These are phyloP conservation scores for Melipona quadrifasciata DNA, from an alignment of 1,140 invertebrate species.

Conservation along the genomic window DNA sequence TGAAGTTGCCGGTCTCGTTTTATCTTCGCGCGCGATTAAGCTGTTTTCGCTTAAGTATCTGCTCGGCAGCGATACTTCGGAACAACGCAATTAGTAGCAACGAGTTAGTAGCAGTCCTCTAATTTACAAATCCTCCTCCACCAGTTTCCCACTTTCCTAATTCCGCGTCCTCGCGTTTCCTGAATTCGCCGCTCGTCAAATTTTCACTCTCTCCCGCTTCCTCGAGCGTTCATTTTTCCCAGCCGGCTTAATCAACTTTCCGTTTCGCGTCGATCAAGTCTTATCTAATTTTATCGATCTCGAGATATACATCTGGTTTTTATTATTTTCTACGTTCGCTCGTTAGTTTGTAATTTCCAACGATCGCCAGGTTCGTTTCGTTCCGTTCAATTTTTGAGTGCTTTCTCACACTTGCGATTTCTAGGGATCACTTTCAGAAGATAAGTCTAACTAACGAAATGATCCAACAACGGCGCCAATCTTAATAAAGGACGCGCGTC, in stretches of 20 bases:
- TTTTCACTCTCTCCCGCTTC: background rate
- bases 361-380: too few species aligned
- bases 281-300: background rate
- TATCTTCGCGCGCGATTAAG: slow-evolving; percentile 20
- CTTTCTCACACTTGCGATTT: background rate
- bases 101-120: background rate
- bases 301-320: too few species aligned
- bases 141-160: background rate
- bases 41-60: background rate
- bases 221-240: background rate
- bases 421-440: background rate
- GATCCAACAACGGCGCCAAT: background rate
- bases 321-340: too few species aligned
- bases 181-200: background rate
- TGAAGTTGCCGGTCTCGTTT: slow-evolving; percentile 19
- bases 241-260: background rate
- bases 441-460: background rate
- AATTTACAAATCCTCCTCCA: slow-evolving; percentile 19
- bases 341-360: too few species aligned
- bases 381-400: too few species aligned
- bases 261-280: background rate
- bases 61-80: background rate
- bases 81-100: slow-evolving; percentile 16
- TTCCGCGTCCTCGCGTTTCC: background rate
- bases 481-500: background rate